Conservation (phyloP, 2,888 invertebrate species). For the Deilephila elpenor region DNA sequence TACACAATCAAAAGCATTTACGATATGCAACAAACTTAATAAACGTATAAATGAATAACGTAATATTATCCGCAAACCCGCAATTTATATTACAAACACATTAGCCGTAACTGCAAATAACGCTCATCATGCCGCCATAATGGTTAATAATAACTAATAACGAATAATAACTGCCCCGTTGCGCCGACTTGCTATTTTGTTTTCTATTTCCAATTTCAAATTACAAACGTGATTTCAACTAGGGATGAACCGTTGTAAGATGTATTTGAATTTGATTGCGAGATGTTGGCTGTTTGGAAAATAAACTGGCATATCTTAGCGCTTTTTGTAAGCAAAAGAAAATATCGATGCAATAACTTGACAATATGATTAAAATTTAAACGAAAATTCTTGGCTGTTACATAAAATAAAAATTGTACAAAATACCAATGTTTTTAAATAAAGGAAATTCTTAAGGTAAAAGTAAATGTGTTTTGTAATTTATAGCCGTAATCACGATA, state of each 20-base stretch:
- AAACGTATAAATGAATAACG: conserved; percentile 23
- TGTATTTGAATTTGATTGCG: no score
- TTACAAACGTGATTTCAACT: conserved; percentile 44
- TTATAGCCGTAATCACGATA: background rate
- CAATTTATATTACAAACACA: conserved; percentile 47
- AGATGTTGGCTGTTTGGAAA: no score
- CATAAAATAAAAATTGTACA: background rate
- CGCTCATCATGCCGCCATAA: conserved; percentile 44
- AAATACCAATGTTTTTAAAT: background rate
- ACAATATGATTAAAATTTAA: no score
- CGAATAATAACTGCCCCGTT: conserved; percentile 49
- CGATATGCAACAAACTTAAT: background rate
- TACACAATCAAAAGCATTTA: background rate
- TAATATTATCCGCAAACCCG: conserved; percentile 40
- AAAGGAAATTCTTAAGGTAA: background rate
- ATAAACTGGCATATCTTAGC: no score
- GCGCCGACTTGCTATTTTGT: conserved; percentile 55
- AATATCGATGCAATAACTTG: no score
- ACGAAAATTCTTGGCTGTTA: no score
- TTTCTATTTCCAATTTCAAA: conserved; percentile 67
- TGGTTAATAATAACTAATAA: conserved; percentile 38
- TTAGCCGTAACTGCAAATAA: conserved; percentile 47
- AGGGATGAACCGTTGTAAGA: conserved; percentile 28
- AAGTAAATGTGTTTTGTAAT: background rate
- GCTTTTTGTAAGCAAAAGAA: no score